Evolutionary conservation across 2,888 invertebrate genomes (phyloP).

Genomic region (Eilema depressum): DNA sequence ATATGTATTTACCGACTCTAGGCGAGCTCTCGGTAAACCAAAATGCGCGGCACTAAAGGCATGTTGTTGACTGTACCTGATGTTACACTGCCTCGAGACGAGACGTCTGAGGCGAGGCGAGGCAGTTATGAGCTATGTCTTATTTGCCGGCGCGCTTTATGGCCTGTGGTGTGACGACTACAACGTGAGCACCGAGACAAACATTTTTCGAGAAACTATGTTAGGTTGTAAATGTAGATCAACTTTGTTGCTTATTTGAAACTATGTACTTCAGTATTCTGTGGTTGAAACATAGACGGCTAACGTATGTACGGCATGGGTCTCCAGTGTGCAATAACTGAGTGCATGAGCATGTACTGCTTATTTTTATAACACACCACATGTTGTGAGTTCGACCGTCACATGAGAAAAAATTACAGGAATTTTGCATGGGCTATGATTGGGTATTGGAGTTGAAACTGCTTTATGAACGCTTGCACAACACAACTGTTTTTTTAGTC

Average conservation of each 20-base stretch:
- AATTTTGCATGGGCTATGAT: no score
- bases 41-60: conserved; percentile 12
- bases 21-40: conserved; percentile 3
- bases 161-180: background rate
- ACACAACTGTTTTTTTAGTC: no score
- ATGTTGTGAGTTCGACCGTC: no score
- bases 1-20: conserved; percentile 6
- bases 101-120: conserved; percentile 5
- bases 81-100: conserved; percentile 10
- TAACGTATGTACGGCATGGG: background rate
- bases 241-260: conserved; percentile 2
- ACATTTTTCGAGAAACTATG: background rate
- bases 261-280: no score
- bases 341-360: no score
- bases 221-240: background rate
- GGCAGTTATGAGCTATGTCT: conserved; percentile 13
- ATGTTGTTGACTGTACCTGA: conserved; percentile 14
- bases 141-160: conserved; percentile 5
- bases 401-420: no score
- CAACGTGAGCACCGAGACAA: background rate
- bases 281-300: background rate
- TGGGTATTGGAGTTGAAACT: no score
- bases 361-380: no score
- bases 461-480: no score
- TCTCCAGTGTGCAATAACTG: no score